Evolutionary conservation across 2,888 invertebrate species (phyloP).

Genomic region (Limnephilus marmoratus): DNA sequence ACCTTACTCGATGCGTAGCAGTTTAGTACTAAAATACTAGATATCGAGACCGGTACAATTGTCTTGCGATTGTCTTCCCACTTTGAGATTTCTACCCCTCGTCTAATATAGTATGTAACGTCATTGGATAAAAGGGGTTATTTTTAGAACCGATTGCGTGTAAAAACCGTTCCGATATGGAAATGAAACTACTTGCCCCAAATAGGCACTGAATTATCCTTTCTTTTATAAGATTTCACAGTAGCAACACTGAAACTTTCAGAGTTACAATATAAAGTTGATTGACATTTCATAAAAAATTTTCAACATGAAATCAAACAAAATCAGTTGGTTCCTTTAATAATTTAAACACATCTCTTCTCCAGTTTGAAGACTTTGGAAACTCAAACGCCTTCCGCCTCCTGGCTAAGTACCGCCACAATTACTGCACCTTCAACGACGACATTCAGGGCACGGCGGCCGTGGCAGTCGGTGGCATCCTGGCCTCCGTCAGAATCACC

Average conservation of each 20-base stretch:
- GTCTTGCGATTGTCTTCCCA: no score
- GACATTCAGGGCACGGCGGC: constrained; percentile 99
- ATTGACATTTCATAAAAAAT: not conserved
- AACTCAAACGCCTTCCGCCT: constrained; percentile 97
- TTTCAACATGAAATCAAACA: not conserved
- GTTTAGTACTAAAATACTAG: no score
- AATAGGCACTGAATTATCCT: not conserved
- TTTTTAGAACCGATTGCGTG: no score
- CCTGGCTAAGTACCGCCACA: constrained; percentile 91
- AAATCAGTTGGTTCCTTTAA: not conserved
- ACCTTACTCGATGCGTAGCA: no score
- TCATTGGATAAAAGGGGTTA: no score
- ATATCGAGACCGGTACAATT: no score
- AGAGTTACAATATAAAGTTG: no score
- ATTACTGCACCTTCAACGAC: constrained; percentile 98
- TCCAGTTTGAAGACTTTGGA: constrained; percentile 98
- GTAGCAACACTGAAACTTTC: not conserved
- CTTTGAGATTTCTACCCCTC: no score
- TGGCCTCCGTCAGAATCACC: constrained; percentile 91
- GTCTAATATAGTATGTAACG: no score
- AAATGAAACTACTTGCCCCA: not conserved
- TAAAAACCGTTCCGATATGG: not conserved
- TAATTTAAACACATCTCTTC: constrained; percentile 61
- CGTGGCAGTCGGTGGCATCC: constrained; percentile 95
- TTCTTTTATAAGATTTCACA: not conserved